phyloP scores from a whole-genome alignment of 1,140 invertebrate genomes.

The Drosophila virilis region DNA sequence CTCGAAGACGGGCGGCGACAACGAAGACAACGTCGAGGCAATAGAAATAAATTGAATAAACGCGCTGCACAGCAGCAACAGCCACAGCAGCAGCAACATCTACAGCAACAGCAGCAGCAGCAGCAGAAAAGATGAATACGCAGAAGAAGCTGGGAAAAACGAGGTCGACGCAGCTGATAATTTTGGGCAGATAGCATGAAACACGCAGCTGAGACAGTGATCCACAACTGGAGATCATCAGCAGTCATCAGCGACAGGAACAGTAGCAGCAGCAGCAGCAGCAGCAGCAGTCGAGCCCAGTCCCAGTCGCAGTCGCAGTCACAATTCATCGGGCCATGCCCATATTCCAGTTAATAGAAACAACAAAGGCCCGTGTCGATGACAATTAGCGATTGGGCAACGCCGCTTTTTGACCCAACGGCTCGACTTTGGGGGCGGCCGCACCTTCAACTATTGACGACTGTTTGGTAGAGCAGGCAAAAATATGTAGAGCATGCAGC shows the following conservation, averaged over 20 bases:
- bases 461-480: slow-evolving; percentile 22
- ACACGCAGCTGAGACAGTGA: slow-evolving; percentile 25
- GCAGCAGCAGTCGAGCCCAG: not conserved
- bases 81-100: slow-evolving; percentile 28
- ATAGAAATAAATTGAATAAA: slow-evolving; percentile 82
- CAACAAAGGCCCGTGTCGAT: slow-evolving; percentile 75
- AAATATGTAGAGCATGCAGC: slow-evolving; percentile 79
- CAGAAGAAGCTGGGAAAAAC: slow-evolving; percentile 36
- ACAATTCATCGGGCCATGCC: slow-evolving; percentile 54
- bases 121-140: slow-evolving; percentile 26
- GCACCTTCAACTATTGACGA: slow-evolving; percentile 44
- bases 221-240: slow-evolving; percentile 57
- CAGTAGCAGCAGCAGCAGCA: slow-evolving; percentile 5
- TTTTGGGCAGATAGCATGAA: slow-evolving; percentile 71
- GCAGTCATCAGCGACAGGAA: slow-evolving; percentile 14
- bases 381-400: slow-evolving; percentile 76
- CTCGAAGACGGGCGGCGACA: slow-evolving; percentile 50
- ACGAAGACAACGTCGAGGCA: slow-evolving; percentile 47
- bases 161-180: slow-evolving; percentile 69
- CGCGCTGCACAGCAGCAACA: slow-evolving; percentile 51
- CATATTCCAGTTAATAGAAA: slow-evolving; percentile 65
- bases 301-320: not conserved
- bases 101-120: slow-evolving; percentile 15
- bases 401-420: slow-evolving; percentile 39
- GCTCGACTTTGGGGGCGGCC: slow-evolving; percentile 26